Base-by-base conservation (phyloP, 2,797 vertebrate species). In the Enteromius fasciolatus region DNA sequence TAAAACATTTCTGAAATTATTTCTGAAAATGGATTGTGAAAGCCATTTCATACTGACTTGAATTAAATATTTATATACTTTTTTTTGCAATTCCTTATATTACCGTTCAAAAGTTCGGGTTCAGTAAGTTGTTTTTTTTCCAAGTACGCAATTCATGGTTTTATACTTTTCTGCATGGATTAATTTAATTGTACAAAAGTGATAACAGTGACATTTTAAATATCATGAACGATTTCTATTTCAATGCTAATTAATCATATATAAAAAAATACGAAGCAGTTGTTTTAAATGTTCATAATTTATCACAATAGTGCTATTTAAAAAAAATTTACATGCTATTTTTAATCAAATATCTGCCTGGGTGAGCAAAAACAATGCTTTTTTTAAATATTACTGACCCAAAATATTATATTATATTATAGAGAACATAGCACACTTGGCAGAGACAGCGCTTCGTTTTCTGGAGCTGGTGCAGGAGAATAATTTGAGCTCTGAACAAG, bases 341-440 rank as follows among this genome's bases (percentile, higher is more conserved):
- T 70, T 70, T 18, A 18, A 50, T 31, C 8, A 31, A 70, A 31
- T 10, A 10, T 1, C 44, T 31, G 41, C 44, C 23, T 70, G 4
- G 69, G n/a, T 46, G n/a, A 69, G 39, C 3, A 25, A 14, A 41
- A 9, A 17, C 2, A 25, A 39, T 41, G 1, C 11, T 1, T 1
- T 39, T 9, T 41, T 10, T 12, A 44, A 15, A 15, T 46, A 41
- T 46, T 48, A 48, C 41, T 7, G 41, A 28, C 23, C 17, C 9
- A 11, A 50, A 72, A 72, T 11, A 20, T 50, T 48, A n/a, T 23
- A 5, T 67, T 52, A 73, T 39, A 48, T 66, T 64, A 48, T 76
- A 99, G 98, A 99, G 91, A 99, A 99, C 89, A 99, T 99, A 39
- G 98, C 98, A 0, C 93, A 99, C 41, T 88, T 99, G 91, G 98